These are phyloP conservation scores for Tridacna gigas DNA, from an alignment of 2,888 invertebrate genomes.

Conservation along the genomic window DNA sequence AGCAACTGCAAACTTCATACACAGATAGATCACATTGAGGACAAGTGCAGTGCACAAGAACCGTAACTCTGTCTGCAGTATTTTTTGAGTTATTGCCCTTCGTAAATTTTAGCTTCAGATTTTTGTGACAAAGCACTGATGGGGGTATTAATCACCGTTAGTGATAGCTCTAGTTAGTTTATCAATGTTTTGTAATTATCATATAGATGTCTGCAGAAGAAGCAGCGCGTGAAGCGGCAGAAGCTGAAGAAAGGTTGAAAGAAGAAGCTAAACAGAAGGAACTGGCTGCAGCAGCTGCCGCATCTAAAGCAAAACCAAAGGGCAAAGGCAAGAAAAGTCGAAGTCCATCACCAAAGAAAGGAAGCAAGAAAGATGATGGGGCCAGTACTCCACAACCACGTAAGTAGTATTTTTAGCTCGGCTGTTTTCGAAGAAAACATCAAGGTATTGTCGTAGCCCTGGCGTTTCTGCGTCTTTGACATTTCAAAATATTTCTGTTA, in stretches of 20 bases:
- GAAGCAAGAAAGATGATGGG: conserved; percentile 74
- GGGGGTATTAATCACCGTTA: too few relatives aligned
- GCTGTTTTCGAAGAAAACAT: too few relatives aligned
- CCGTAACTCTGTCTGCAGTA: too few relatives aligned
- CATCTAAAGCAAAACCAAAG: conserved; percentile 68
- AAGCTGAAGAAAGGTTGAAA: conserved; percentile 79
- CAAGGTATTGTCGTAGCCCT: background rate
- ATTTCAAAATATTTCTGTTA: background rate
- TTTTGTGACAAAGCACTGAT: too few relatives aligned
- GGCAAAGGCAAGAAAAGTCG: conserved; percentile 76
- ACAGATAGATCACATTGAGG: too few relatives aligned
- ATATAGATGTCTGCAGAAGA: conserved; percentile 78
- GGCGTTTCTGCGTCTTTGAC: background rate
- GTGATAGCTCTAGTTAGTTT: too few relatives aligned
- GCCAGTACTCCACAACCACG: conserved; percentile 68
- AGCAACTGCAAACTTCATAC: too few relatives aligned
- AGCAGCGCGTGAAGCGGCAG: conserved; percentile 81
- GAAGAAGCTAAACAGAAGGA: conserved; percentile 79
- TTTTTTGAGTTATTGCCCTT: too few relatives aligned
- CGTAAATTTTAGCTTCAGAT: too few relatives aligned
- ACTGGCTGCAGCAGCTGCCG: conserved; percentile 71
- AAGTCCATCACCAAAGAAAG: conserved; percentile 83
- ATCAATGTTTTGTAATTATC: background rate
- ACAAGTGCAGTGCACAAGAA: too few relatives aligned
- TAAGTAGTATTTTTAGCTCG: conserved; percentile 48